Base-by-base conservation (phyloP, 2,888 invertebrate genomes). In the Lymantria dispar region DNA sequence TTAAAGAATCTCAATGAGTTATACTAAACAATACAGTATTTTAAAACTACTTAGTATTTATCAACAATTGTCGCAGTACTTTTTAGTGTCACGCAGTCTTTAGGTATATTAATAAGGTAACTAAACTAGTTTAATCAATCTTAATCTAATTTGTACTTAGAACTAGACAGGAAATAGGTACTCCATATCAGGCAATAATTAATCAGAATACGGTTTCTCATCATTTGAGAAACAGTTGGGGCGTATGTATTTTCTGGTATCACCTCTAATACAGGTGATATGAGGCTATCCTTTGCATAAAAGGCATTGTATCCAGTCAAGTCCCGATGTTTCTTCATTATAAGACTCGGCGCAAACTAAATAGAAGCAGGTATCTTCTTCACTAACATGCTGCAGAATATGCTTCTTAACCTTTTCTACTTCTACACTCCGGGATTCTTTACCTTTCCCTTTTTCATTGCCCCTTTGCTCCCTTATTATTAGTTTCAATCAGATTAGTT, bases 241-340 rank as follows among this genome's bases (percentile, higher is more conserved):
- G n/a, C n/a, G n/a, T n/a, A n/a, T n/a, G n/a, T 48, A 43, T 37
- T 43, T 48, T 48, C 43, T 48, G 38, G 38, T 48, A n/a, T 48
- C 44, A 43, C 44, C 38, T 41, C 22, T 48, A 43, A 43, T 15
- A 43, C 43, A 43, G 43, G 43, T 48, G 29, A 43, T 43, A 43
- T 48, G 48, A 48, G 48, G 15, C 43, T 43, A 48, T 38, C 33
- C 29, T 48, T 43, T 48, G 38, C 43, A 48, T 43, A 29, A 43
- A 43, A 48, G 43, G 38, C 43, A 48, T 48, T 50, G 33, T 40
- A 50, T 50, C 41, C 50, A 50, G 45, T 45, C 40, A 41, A 31
- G 36, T 43, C 48, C 48, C 36, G 48, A 43, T 43, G 43, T 37
- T 3, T 43, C 36, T 10, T 43, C 37, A 37, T 33, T 36, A 43